Conservation (phyloP, 2,797 vertebrate species). For the Coregonus suidteri region DNA sequence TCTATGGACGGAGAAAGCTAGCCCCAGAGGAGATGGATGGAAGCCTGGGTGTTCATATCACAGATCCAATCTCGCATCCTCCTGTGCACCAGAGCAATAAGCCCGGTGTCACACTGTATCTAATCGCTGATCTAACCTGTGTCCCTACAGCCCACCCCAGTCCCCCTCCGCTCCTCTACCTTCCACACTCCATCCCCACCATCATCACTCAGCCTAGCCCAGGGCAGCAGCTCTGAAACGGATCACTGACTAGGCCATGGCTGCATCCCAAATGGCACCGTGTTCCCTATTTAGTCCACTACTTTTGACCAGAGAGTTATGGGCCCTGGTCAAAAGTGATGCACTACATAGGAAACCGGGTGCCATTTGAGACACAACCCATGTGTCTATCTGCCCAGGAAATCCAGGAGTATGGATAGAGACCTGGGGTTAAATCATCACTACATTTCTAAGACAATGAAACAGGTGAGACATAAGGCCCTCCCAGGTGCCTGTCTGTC, state of each 20-base stretch:
- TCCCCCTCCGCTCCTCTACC: neutral
- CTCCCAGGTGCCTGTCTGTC: neutral
- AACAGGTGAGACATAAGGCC: neutral
- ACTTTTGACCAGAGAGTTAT: no score
- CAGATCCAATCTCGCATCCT: conserved; percentile 16
- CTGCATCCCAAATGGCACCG: no score
- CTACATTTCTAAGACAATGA: conserved; percentile 1
- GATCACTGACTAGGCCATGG: conserved; percentile 32
- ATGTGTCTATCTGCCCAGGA: conserved; percentile 6
- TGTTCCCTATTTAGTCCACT: no score
- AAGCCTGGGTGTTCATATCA: conserved; percentile 15
- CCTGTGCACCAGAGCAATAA: conserved; percentile 15
- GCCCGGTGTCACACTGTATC: conserved; percentile 10
- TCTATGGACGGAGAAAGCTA: neutral
- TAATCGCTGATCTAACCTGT: conserved; percentile 21
- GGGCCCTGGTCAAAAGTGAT: no score
- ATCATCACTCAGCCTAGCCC: conserved; percentile 24
- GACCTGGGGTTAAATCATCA: neutral
- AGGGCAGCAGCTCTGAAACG: conserved; percentile 29
- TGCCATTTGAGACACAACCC: no score
- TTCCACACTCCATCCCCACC: neutral
- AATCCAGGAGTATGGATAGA: neutral
- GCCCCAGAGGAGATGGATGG: conserved; percentile 11
- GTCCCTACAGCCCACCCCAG: conserved; percentile 10
- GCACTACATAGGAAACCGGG: no score